Percentiles rank a stretch among this genome's conserved stretches.
Conservation (phyloP, 37 sponge, comb jelly and placozoan species). For the Hexactinellida sp. region DNA sequence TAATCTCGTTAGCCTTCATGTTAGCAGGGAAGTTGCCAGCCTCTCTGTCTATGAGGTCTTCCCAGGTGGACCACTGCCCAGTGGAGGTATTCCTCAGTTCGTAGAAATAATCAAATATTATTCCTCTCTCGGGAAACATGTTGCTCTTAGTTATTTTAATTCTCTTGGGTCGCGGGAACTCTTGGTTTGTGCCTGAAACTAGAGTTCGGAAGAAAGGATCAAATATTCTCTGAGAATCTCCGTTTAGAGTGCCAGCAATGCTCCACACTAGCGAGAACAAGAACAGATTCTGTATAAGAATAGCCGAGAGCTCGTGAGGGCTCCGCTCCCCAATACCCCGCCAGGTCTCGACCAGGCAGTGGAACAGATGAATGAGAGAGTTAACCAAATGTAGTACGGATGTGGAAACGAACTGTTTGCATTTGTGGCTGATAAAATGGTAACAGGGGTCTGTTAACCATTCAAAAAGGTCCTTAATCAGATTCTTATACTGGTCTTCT, state of each 20-base stretch:
- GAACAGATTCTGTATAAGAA: conserved; percentile 63
- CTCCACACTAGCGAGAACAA: conserved; percentile 90
- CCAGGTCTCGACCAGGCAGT: conserved; percentile 63
- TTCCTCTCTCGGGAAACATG: conserved; percentile 73
- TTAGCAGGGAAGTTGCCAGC: conserved; percentile 23
- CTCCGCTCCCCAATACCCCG: conserved; percentile 22
- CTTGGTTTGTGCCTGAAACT: conserved; percentile 66
- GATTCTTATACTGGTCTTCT: conserved; percentile 30
- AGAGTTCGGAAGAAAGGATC: conserved; percentile 85
- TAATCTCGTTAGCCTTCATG: conserved; percentile 73
- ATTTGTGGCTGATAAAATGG: conserved; percentile 69
- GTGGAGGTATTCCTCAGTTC: conserved; percentile 24
- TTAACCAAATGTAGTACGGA: conserved; percentile 55
- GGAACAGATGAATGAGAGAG: conserved; percentile 59
- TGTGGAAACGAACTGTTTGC: conserved; percentile 67
- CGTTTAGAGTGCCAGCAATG: conserved; percentile 70
- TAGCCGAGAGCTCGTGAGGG: conserved; percentile 18
- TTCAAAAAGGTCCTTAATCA: conserved; percentile 52
- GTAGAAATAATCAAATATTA: conserved; percentile 80
- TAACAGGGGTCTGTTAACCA: conserved; percentile 79
- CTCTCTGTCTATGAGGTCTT: conserved; percentile 45
- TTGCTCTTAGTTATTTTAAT: conserved; percentile 79
- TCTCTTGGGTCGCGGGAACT: conserved; percentile 69
- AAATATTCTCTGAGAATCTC: conserved; percentile 77
- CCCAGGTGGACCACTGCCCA: conserved; percentile 65